phyloP scores from a whole-genome alignment of 2,113 vertebrate species.

The Ammodytes dubius region DNA sequence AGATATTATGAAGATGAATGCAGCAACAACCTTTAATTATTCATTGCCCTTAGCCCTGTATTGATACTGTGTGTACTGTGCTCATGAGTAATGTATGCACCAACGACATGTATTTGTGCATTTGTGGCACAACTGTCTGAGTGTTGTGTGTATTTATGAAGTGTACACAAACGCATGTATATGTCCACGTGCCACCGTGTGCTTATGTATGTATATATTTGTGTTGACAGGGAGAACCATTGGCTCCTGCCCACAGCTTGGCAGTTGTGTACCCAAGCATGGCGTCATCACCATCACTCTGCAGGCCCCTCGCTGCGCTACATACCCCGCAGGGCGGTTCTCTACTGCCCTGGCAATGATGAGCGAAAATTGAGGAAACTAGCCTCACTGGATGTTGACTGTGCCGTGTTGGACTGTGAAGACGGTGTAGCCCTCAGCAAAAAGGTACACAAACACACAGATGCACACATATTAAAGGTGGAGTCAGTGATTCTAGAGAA shows the following conservation, averaged over 20 bases:
- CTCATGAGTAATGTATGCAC: constrained; percentile 41
- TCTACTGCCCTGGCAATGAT: constrained; percentile 95
- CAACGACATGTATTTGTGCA: constrained; percentile 18
- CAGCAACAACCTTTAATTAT: constrained; percentile 65
- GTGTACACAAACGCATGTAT: constrained; percentile 7
- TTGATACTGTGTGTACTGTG: constrained; percentile 22
- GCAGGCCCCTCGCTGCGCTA: constrained; percentile 85
- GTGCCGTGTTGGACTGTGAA: constrained; percentile 96
- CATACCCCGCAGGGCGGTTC: constrained; percentile 92
- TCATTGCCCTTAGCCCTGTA: constrained; percentile 41
- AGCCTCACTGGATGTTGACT: constrained; percentile 91
- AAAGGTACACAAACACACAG: constrained; percentile 87
- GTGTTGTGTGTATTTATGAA: constrained; percentile 32
- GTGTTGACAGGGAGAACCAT: constrained; percentile 65
- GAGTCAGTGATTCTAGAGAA: too few species aligned
- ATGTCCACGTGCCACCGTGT: constrained; percentile 20
- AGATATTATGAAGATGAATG: constrained; percentile 60
- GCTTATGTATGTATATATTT: constrained; percentile 57
- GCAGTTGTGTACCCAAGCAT: constrained; percentile 50
- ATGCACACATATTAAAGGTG: neutral
- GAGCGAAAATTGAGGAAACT: constrained; percentile 95
- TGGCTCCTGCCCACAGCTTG: constrained; percentile 63
- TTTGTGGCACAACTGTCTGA: neutral
- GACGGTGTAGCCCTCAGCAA: constrained; percentile 95
- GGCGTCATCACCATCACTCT: constrained; percentile 76